Percentiles rank a stretch among this genome's conserved stretches.
Conservation (phyloP, 2,113 vertebrate genomes). For the Equus quagga region DNA sequence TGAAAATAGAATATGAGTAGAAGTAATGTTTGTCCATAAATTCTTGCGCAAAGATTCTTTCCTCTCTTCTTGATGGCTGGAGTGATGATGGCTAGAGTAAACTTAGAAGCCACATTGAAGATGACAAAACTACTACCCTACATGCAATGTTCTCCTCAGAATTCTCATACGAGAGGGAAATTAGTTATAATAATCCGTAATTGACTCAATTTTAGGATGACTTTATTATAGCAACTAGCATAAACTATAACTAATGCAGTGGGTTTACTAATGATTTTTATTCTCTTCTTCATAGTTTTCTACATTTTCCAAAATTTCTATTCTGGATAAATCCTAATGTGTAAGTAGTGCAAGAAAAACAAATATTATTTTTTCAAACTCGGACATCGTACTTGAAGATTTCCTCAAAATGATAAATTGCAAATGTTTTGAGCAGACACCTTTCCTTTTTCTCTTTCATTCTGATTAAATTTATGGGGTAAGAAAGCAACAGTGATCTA, state of each 20-base stretch:
- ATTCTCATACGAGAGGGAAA: background rate
- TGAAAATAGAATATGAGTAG: background rate
- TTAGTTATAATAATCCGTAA: slow-evolving; percentile 16
- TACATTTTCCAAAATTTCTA: slow-evolving; percentile 29
- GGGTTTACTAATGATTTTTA: background rate
- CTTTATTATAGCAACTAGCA: background rate
- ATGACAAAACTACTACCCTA: background rate
- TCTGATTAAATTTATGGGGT: background rate
- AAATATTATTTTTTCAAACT: background rate
- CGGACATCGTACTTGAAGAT: background rate
- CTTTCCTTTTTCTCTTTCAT: background rate
- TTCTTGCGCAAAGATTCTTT: background rate
- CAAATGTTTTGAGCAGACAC: background rate
- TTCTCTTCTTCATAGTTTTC: background rate
- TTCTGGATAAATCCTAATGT: slow-evolving; percentile 10
- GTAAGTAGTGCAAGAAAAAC: slow-evolving; percentile 26
- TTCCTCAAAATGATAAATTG: slow-evolving; percentile 16
- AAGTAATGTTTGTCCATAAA: background rate
- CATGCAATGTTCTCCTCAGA: slow-evolving; percentile 1
- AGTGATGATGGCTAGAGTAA: background rate
- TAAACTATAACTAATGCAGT: background rate
- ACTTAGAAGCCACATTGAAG: background rate
- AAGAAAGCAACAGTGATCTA: background rate
- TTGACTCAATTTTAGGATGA: background rate
- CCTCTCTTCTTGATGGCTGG: background rate